Evolutionary conservation across 2,113 vertebrate genomes (phyloP).

Genomic region (Pseudois nayaur): DNA sequence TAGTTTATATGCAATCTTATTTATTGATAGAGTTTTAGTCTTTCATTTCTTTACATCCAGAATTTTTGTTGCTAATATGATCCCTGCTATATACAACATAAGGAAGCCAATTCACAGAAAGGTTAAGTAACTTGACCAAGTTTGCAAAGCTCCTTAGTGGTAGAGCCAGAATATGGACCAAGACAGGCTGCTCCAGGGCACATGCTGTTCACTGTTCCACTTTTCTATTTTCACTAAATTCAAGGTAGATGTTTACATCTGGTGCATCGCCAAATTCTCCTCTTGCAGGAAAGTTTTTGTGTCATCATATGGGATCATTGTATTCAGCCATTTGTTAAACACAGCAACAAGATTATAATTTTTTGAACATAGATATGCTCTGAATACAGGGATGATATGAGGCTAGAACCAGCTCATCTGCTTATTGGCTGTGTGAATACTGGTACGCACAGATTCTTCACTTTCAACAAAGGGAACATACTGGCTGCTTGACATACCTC

Average conservation of each 20-base stretch:
- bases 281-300: neutral
- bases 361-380: neutral
- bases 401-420: neutral
- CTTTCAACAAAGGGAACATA: neutral
- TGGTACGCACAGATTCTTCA: neutral
- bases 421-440: neutral
- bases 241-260: neutral
- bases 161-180: neutral
- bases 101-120: neutral
- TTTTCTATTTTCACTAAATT: neutral
- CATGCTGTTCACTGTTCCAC: neutral
- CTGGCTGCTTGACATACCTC: neutral
- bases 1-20: neutral
- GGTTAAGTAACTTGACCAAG: neutral
- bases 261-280: neutral
- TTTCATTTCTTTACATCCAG: neutral
- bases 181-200: neutral
- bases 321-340: neutral
- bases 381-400: neutral
- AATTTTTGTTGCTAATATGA: constrained; percentile 22
- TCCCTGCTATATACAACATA: neutral
- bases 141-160: neutral
- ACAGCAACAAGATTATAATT: neutral
- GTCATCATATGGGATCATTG: neutral
- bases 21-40: neutral